These are phyloP conservation scores for Erynnis tages DNA, from an alignment of 2,888 invertebrate species.

Conservation along the genomic window DNA sequence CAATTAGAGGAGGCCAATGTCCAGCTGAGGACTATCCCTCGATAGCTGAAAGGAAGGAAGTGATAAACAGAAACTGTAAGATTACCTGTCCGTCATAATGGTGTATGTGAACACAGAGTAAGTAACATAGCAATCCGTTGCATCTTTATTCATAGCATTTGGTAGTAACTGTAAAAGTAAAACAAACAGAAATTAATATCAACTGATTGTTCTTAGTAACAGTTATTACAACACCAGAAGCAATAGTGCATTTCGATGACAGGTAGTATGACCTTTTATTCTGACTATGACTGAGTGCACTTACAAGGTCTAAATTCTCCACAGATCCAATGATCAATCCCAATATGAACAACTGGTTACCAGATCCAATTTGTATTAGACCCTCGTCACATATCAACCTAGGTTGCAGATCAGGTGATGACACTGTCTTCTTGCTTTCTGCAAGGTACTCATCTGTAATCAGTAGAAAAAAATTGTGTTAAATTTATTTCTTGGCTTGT, in stretches of 20 bases:
- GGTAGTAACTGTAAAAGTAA: conserved; percentile 55
- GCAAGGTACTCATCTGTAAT: conserved; percentile 62
- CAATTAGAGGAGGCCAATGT: too few relatives aligned
- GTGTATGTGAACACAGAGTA: conserved; percentile 71
- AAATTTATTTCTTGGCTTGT: neutral
- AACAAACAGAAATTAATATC: neutral
- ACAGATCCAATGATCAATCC: conserved; percentile 79
- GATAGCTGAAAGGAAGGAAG: too few relatives aligned
- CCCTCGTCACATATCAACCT: conserved; percentile 76
- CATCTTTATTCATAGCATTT: conserved; percentile 35
- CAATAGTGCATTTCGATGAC: neutral
- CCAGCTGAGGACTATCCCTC: too few relatives aligned
- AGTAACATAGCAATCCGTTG: conserved; percentile 55
- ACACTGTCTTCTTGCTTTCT: conserved; percentile 61
- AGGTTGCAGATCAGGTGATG: conserved; percentile 62
- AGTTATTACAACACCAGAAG: neutral
- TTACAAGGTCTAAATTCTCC: conserved; percentile 80
- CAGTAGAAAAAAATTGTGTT: neutral
- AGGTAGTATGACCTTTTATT: neutral
- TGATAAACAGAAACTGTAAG: too few relatives aligned
- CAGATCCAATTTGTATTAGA: conserved; percentile 76
- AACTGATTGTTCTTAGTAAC: too few relatives aligned
- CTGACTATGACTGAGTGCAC: conserved; percentile 2
- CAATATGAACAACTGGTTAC: conserved; percentile 73
- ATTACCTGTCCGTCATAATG: conserved; percentile 68